phyloP scores from a whole-genome alignment of 2,113 vertebrate genomes.

The Perccottus glenii region DNA sequence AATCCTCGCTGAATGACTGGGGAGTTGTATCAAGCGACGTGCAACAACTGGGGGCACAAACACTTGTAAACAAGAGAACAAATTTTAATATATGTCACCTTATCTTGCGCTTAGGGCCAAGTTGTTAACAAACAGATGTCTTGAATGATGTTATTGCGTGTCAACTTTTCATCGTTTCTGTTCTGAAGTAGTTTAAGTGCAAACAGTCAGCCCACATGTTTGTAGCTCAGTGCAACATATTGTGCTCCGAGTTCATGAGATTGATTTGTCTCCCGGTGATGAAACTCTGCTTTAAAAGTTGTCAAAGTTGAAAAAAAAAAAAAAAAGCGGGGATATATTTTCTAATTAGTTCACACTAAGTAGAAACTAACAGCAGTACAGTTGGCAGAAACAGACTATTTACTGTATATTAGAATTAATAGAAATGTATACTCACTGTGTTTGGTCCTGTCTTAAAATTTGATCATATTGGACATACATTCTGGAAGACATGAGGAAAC shows the following conservation, averaged over 20 bases:
- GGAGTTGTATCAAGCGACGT: slow-evolving; percentile 43
- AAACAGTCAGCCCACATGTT: slow-evolving; percentile 27
- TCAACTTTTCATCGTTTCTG: slow-evolving; percentile 43
- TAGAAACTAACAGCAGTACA: not conserved
- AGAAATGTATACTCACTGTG: too few species aligned
- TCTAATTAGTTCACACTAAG: not conserved
- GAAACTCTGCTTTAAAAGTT: slow-evolving; percentile 17
- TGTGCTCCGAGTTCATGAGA: slow-evolving; percentile 9
- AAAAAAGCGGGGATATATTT: slow-evolving; percentile 2
- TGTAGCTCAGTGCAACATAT: slow-evolving; percentile 15
- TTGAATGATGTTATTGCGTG: slow-evolving; percentile 31
- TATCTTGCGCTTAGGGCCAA: slow-evolving; percentile 40
- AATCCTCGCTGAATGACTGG: slow-evolving; percentile 43
- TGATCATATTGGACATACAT: too few species aligned
- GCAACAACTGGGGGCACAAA: slow-evolving; percentile 41
- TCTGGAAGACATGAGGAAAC: too few species aligned
- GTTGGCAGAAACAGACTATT: too few species aligned
- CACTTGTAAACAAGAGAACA: slow-evolving; percentile 40
- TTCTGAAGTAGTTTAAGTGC: slow-evolving; percentile 36
- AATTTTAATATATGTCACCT: slow-evolving; percentile 45
- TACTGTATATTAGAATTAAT: too few species aligned
- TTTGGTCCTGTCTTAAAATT: too few species aligned
- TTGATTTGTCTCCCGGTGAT: slow-evolving; percentile 17
- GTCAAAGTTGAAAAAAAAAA: not conserved
- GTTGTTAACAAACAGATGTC: slow-evolving; percentile 39